Evolutionary conservation across 1,140 invertebrate genomes (phyloP).

Genomic region (Drosophila pseudoananassae): DNA sequence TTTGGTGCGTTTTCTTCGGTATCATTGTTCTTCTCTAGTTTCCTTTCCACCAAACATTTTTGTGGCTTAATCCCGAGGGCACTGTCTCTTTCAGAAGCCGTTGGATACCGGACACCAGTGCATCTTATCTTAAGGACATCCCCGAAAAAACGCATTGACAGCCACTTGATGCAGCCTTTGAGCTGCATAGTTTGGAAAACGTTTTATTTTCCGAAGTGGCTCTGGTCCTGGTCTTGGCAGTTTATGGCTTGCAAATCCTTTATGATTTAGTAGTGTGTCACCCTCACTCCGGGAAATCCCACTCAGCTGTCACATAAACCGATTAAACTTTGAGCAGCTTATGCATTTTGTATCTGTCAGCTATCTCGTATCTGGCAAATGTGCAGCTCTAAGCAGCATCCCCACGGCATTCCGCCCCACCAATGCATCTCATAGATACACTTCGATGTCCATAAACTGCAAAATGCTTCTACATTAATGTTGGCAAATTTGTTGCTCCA

Average conservation of each 20-base stretch:
- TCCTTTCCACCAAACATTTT: constrained; percentile 1
- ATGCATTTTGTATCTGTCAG: constrained; percentile 66
- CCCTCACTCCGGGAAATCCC: constrained; percentile 4
- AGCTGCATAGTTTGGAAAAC: constrained; percentile 6
- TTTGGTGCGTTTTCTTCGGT: constrained; percentile 34
- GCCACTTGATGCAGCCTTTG: constrained; percentile 59
- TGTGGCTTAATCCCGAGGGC: constrained; percentile 30
- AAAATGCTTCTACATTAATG: constrained; percentile 44
- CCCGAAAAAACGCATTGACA: constrained; percentile 68
- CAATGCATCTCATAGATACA: neutral
- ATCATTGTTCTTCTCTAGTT: neutral
- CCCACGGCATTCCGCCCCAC: constrained; percentile 2
- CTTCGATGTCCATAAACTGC: constrained; percentile 18
- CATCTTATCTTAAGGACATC: constrained; percentile 62
- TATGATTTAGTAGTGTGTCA: constrained; percentile 71
- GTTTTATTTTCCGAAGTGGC: constrained; percentile 31
- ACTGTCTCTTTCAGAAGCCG: constrained; percentile 13
- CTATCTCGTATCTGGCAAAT: constrained; percentile 72
- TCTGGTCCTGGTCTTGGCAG: constrained; percentile 28
- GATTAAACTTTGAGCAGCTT: constrained; percentile 80
- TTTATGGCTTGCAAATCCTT: constrained; percentile 63
- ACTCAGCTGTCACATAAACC: constrained; percentile 70
- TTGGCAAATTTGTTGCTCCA: constrained; percentile 42
- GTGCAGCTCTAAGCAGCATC: constrained; percentile 61
- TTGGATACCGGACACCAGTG: constrained; percentile 10